A percentile compares a stretch with the other conserved stretches of the same genome.
Evolutionary conservation across 2,888 invertebrate genomes (phyloP).

Genomic region (Diaphora mendica): DNA sequence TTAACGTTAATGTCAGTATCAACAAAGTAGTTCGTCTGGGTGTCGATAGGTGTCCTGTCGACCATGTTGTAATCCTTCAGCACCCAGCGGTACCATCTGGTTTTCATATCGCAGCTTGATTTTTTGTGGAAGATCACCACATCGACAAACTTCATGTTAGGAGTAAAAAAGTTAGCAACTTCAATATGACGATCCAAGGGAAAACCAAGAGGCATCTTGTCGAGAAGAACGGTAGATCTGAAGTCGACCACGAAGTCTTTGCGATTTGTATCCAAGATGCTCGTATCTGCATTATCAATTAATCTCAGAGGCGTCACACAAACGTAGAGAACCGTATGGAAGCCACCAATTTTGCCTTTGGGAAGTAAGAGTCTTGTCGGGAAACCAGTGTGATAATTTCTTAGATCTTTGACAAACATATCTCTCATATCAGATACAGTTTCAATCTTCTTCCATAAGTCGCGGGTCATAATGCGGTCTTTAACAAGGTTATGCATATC

Average conservation of each 20-base stretch:
- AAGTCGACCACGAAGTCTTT: slow-evolving; percentile 76
- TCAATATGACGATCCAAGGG: slow-evolving; percentile 90
- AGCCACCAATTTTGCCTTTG: slow-evolving; percentile 89
- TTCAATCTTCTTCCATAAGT: slow-evolving; percentile 88
- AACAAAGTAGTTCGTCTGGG: slow-evolving; percentile 59
- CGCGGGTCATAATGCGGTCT: slow-evolving; percentile 89
- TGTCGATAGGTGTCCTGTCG: slow-evolving; percentile 60
- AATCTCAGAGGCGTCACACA: slow-evolving; percentile 86
- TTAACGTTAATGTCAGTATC: slow-evolving; percentile 64
- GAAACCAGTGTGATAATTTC: slow-evolving; percentile 88
- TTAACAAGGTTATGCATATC: slow-evolving; percentile 89
- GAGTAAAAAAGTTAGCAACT: slow-evolving; percentile 86
- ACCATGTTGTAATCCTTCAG: slow-evolving; percentile 71
- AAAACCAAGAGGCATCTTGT: slow-evolving; percentile 89
- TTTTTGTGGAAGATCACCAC: slow-evolving; percentile 88
- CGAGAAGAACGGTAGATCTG: slow-evolving; percentile 80
- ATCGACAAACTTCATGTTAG: slow-evolving; percentile 90
- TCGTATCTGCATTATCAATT: slow-evolving; percentile 73
- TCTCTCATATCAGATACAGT: slow-evolving; percentile 79
- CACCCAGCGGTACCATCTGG: slow-evolving; percentile 75
- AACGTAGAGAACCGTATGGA: slow-evolving; percentile 88
- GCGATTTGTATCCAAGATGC: slow-evolving; percentile 75
- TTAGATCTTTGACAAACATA: slow-evolving; percentile 69
- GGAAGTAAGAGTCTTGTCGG: slow-evolving; percentile 91
- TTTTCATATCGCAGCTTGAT: slow-evolving; percentile 77